Conservation (phyloP, 92 coral and sea anemone genomes). For the Heliopora coerulea region DNA sequence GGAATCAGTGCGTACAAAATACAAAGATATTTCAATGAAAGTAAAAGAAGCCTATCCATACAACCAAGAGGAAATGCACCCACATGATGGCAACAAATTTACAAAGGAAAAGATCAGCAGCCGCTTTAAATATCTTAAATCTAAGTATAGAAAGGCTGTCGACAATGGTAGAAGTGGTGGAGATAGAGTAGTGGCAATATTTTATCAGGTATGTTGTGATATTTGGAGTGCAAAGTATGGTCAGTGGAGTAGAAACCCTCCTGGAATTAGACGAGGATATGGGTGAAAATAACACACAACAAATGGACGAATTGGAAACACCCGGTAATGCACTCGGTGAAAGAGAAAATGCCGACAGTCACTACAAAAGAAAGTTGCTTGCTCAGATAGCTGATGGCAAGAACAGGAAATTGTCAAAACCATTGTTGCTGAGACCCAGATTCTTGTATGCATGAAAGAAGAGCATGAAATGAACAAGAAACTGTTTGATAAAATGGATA, state of each 20-base stretch:
- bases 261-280: too few species aligned
- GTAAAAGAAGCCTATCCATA: slow-evolving; percentile 3
- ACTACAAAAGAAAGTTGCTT: slow-evolving; percentile 12
- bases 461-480: background rate
- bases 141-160: slow-evolving; percentile 3
- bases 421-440: background rate
- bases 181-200: background rate
- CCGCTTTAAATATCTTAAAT: background rate
- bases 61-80: background rate
- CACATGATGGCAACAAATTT: background rate
- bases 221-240: slow-evolving; percentile 5
- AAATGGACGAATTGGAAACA: background rate
- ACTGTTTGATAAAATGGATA: slow-evolving; percentile 3
- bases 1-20: slow-evolving; percentile 47
- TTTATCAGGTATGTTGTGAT: slow-evolving; percentile 5
- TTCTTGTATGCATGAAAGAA: background rate
- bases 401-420: background rate
- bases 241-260: background rate
- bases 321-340: background rate
- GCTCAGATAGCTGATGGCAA: background rate
- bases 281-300: too few species aligned
- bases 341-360: background rate
- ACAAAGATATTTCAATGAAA: slow-evolving; percentile 35
- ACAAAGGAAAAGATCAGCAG: slow-evolving; percentile 1
- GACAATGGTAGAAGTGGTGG: slow-evolving; percentile 18